phyloP scores from a whole-genome alignment of 2,797 vertebrate species.

The Takifugu ocellatus region DNA sequence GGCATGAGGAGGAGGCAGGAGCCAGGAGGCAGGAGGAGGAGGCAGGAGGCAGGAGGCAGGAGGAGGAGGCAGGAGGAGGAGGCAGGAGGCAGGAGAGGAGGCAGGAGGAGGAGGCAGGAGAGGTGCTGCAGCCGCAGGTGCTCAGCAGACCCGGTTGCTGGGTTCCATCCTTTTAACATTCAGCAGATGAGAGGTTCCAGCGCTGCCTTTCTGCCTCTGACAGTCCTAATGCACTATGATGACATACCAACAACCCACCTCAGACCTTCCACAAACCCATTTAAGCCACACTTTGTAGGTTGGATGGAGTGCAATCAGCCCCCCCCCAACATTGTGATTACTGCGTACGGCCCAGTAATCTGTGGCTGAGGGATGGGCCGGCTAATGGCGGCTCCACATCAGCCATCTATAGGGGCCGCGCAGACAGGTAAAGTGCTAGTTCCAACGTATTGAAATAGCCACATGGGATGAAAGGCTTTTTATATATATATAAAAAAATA shows the following conservation, averaged over 20 bases:
- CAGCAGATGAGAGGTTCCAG: constrained; percentile 57
- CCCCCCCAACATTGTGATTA: constrained; percentile 67
- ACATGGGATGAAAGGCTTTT: constrained; percentile 62
- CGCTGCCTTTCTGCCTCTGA: constrained; percentile 61
- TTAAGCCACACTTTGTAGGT: constrained; percentile 67
- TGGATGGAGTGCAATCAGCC: constrained; percentile 71
- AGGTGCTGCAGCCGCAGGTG: constrained; percentile 9
- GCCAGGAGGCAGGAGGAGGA: constrained; percentile 55
- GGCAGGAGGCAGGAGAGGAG: neutral
- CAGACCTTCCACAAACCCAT: constrained; percentile 66
- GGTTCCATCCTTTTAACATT: constrained; percentile 63
- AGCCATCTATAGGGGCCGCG: constrained; percentile 67
- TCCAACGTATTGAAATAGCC: constrained; percentile 70
- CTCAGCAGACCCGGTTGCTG: neutral
- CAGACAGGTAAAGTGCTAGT: constrained; percentile 73
- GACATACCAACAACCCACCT: constrained; percentile 62
- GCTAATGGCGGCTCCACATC: constrained; percentile 69
- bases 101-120: constrained; percentile 3
- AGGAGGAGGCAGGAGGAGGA: constrained; percentile 17
- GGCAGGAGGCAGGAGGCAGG: constrained; percentile 21
- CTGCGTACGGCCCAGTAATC: constrained; percentile 67
- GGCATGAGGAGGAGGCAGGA: constrained; percentile 62
- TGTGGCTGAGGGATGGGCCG: constrained; percentile 66
- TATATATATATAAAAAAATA: constrained; percentile 36
- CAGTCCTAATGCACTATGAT: constrained; percentile 73